Evolutionary conservation across 2,797 vertebrate genomes (phyloP).

Genomic region (Gymnodraco acuticeps): DNA sequence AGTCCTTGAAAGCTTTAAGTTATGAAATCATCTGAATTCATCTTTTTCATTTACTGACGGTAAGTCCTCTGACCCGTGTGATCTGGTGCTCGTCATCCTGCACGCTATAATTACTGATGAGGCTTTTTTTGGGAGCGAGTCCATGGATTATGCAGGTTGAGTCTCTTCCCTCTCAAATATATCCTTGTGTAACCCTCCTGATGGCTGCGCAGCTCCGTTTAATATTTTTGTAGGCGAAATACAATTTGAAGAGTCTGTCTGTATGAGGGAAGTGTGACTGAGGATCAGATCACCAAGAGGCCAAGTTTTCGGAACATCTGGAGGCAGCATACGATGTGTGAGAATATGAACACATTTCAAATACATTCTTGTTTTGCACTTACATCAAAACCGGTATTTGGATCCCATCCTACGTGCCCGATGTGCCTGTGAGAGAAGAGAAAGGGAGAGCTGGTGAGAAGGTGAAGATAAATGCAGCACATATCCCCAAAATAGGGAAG

Average conservation of each 20-base stretch:
- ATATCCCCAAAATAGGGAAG: background rate
- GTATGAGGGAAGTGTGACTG: background rate
- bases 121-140: conserved; percentile 56
- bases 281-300: conserved; percentile 15
- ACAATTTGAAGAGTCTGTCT: conserved; percentile 35
- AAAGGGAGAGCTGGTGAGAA: conserved; percentile 13
- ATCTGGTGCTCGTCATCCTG: conserved; percentile 49
- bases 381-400: conserved; percentile 99
- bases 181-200: conserved; percentile 67
- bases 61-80: conserved; percentile 53
- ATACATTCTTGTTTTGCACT: conserved; percentile 74
- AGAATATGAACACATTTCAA: background rate
- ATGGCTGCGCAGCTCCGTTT: conserved; percentile 28
- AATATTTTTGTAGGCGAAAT: conserved; percentile 39
- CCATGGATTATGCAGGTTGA: conserved; percentile 74
- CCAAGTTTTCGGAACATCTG: conserved; percentile 12
- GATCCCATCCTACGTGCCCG: conserved; percentile 98
- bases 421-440: conserved; percentile 86
- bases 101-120: conserved; percentile 57
- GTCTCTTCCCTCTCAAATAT: conserved; percentile 51
- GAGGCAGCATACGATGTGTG: background rate
- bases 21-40: conserved; percentile 50
- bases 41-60: conserved; percentile 44
- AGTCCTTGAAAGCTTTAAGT: conserved; percentile 60
- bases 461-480: background rate